Evolutionary conservation across 1,140 invertebrate genomes (phyloP).

Genomic region (Heliconius congener): DNA sequence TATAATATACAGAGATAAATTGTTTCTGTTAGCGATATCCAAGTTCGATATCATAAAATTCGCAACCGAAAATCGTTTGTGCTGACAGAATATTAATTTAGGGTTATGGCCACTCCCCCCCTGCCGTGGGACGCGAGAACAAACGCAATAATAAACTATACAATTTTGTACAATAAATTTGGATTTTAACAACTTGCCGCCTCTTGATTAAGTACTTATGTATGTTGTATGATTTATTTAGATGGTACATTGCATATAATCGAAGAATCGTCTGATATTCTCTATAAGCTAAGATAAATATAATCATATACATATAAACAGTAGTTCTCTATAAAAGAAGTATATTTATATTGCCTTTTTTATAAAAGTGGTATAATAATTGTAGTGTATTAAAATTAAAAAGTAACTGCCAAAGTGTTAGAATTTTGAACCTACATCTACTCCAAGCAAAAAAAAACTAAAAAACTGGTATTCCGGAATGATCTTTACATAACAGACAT

Average conservation of each 20-base stretch:
- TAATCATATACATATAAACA: neutral
- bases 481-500: constrained; percentile 12
- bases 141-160: constrained; percentile 61
- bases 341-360: too few relatives aligned
- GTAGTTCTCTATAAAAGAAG: neutral
- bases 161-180: constrained; percentile 61
- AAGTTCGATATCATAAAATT: constrained; percentile 51
- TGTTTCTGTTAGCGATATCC: constrained; percentile 39
- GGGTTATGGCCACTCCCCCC: constrained; percentile 51
- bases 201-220: constrained; percentile 55
- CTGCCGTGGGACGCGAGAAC: constrained; percentile 54
- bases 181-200: constrained; percentile 48
- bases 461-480: neutral
- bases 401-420: neutral
- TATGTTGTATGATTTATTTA: constrained; percentile 34
- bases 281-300: neutral
- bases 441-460: neutral
- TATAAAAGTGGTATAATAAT: too few relatives aligned
- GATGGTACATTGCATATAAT: neutral
- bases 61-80: constrained; percentile 55
- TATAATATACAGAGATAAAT: constrained; percentile 39
- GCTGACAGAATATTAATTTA: constrained; percentile 72
- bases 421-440: neutral
- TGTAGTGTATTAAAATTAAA: too few relatives aligned
- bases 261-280: neutral